Conservation (phyloP, 2,888 invertebrate genomes). For the Seira ritae region DNA sequence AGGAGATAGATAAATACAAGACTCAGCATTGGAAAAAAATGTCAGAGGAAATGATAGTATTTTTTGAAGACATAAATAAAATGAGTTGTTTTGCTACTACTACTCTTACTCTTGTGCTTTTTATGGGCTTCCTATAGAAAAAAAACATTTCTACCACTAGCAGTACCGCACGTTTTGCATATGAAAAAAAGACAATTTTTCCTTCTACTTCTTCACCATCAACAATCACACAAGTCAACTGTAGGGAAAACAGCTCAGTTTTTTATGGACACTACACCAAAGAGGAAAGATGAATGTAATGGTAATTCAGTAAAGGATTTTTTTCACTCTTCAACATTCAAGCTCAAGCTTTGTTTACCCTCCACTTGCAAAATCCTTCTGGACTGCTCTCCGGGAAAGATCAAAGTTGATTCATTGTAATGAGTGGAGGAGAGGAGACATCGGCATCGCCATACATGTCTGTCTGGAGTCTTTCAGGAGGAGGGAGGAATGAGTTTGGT, state of each 20-base stretch:
- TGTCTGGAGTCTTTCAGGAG: too few species aligned
- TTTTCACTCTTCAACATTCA: neutral
- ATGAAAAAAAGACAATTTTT: too few species aligned
- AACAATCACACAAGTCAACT: too few species aligned
- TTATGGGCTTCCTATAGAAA: neutral
- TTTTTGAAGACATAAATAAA: neutral
- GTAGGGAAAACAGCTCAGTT: too few species aligned
- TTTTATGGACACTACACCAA: neutral
- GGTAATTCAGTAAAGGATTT: too few species aligned
- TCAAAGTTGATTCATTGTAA: neutral
- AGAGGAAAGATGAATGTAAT: neutral
- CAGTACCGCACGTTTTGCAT: too few species aligned
- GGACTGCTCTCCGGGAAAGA: neutral
- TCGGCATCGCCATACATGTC: too few species aligned
- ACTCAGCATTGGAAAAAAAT: neutral
- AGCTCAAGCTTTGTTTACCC: neutral
- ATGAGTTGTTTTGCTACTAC: neutral
- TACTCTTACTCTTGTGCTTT: neutral
- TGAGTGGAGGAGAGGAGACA: neutral
- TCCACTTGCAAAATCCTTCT: too few species aligned
- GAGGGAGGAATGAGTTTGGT: neutral
- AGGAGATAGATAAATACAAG: too few species aligned
- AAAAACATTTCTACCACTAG: neutral
- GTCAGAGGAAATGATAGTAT: neutral
- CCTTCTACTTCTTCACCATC: too few species aligned